phyloP scores from a whole-genome alignment of 2,797 vertebrate genomes.

The Chanos chanos region DNA sequence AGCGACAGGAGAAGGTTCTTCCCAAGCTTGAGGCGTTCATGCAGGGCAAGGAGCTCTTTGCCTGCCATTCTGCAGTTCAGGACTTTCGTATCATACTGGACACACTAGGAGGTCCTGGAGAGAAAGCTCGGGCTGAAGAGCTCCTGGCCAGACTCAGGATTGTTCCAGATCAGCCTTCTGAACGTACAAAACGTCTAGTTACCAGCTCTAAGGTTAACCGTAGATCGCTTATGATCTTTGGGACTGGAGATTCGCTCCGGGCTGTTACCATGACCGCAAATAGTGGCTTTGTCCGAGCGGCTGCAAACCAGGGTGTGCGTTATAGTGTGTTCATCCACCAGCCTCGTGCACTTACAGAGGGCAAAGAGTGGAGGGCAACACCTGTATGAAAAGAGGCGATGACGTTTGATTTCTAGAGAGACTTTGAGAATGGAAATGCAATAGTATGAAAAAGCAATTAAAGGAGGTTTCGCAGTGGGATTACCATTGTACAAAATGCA shows the following conservation, averaged over 20 bases:
- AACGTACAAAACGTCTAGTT: constrained; percentile 78
- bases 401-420: not conserved
- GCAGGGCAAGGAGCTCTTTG: constrained; percentile 87
- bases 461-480: no score
- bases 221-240: constrained; percentile 89
- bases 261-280: constrained; percentile 96
- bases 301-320: constrained; percentile 88
- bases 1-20: constrained; percentile 80
- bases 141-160: constrained; percentile 76
- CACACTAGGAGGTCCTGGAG: constrained; percentile 84
- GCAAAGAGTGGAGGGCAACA: constrained; percentile 85
- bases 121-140: constrained; percentile 77
- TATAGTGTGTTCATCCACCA: constrained; percentile 94
- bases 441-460: constrained; percentile 10
- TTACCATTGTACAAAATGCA: not conserved
- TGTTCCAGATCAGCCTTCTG: constrained; percentile 85
- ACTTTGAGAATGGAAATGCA: not conserved
- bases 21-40: constrained; percentile 86
- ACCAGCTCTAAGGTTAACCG: constrained; percentile 87
- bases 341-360: constrained; percentile 90
- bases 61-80: constrained; percentile 83
- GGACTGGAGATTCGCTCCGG: constrained; percentile 86
- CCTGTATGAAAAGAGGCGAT: constrained; percentile 58
- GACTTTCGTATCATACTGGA: constrained; percentile 91
- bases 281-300: constrained; percentile 90